Evolutionary conservation across 2,888 invertebrate species (phyloP), one percentile per base, ranked within the genome.

Genomic region (Campoplex nolae): DNA sequence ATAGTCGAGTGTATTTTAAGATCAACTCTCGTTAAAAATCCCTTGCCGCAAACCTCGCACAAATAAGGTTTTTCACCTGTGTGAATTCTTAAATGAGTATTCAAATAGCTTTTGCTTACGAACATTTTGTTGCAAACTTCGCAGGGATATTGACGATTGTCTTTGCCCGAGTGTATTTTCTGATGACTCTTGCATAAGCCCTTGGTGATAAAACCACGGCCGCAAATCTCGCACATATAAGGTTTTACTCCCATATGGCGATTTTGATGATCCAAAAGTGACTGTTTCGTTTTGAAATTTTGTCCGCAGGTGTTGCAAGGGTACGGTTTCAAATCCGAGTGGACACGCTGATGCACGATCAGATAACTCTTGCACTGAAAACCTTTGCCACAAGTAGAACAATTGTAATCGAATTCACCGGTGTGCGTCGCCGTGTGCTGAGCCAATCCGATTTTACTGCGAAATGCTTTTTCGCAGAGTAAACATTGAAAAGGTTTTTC

Each of bases 351-450:
- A 91, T 96, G 96, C 1, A 96, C 96, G 86, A 95, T 95, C 42
- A 96, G 93, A 89, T 96, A 96, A 89, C 96, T 96, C 89, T 95
- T 95, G 90, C 96, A 96, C 85, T 96, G 96, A 89, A 96, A 96
- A 18, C 96, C 96, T 93, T 96, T 96, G 1, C 96, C 96, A 88
- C 96, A 96, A 0, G 95, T 95, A 3, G 95, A 95, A 90, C 96
- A 96, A 23, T 95, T 95, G 90, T 94, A 95, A 87, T 95, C 96
- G 88, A 95, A 96, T 86, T 95, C 95, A 1, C 96, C 96, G 16
- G 96, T 96, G 90, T 96, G 96, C 77, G 95, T 96, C 0, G 96
- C 96, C 84, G 95, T 95, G 89, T 96, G 96, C 88, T 96, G 96
- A 0, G 95, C 95, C 28, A 96, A 92, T 11, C 96, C 96, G 88